Conservation (phyloP, 2,113 vertebrate species). For the Prionailurus bengalensis region DNA sequence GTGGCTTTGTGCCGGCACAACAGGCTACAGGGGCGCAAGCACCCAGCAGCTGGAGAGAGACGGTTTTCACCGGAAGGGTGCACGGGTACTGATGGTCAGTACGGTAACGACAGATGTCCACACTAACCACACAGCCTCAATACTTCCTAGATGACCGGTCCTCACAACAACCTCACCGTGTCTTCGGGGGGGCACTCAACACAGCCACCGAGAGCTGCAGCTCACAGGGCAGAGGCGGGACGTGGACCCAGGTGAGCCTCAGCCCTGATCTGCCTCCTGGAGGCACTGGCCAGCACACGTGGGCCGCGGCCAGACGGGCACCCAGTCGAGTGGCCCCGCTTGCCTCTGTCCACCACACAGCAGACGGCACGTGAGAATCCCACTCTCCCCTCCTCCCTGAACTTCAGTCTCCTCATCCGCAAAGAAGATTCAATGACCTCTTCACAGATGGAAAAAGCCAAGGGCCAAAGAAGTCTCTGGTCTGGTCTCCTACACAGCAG, state of each 20-base stretch:
- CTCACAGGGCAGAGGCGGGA: not conserved
- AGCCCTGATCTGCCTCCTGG: not conserved
- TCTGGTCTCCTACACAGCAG: not conserved
- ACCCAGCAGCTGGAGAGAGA: too few species aligned
- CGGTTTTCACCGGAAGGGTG: too few species aligned
- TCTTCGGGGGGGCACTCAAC: not conserved
- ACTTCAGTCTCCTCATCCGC: not conserved
- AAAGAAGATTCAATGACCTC: not conserved
- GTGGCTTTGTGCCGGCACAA: too few species aligned
- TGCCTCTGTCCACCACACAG: not conserved
- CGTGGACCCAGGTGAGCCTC: not conserved
- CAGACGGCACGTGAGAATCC: not conserved
- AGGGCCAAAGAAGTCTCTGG: not conserved
- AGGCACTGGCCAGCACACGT: not conserved
- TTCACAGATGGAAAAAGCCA: not conserved
- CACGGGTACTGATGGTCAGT: not conserved
- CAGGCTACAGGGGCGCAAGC: too few species aligned
- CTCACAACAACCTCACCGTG: not conserved
- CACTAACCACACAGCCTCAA: not conserved
- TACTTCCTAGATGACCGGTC: not conserved
- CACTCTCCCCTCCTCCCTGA: not conserved
- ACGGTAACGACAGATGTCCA: not conserved
- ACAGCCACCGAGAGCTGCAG: too few species aligned
- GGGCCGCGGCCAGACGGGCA: rapidly evolving
- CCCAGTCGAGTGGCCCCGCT: too few species aligned